phyloP scores from a whole-genome alignment of 2,113 vertebrate species.

The Equus przewalskii region DNA sequence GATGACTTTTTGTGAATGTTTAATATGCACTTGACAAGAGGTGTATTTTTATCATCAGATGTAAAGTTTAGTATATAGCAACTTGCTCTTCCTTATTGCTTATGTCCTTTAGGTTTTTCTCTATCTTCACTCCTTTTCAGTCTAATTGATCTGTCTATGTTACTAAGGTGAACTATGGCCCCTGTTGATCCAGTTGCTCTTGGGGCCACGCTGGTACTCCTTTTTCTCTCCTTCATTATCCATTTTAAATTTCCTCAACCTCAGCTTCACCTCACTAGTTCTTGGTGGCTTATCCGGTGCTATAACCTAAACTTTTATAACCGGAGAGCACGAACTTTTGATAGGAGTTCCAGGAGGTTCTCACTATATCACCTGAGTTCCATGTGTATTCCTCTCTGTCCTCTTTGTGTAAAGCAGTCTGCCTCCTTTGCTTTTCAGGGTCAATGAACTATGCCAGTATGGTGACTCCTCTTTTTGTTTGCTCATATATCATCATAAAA shows the following conservation, averaged over 20 bases:
- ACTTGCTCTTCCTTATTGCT: neutral
- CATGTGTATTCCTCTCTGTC: neutral
- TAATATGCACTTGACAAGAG: neutral
- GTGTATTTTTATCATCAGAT: neutral
- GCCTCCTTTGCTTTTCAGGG: neutral
- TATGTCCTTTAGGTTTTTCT: neutral
- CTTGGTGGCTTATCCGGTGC: neutral
- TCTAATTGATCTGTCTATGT: neutral
- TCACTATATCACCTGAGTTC: neutral
- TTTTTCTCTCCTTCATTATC: neutral
- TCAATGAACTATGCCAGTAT: neutral
- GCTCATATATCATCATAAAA: neutral
- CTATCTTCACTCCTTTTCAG: neutral
- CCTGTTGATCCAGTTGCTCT: neutral
- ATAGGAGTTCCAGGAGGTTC: neutral
- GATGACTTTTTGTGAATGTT: neutral
- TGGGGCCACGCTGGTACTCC: neutral
- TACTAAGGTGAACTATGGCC: neutral
- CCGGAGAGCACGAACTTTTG: neutral
- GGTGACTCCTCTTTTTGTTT: neutral
- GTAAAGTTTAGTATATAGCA: neutral
- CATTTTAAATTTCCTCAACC: neutral
- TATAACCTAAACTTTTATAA: neutral
- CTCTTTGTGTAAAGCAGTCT: neutral
- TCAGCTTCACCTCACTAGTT: neutral